phyloP scores from a whole-genome alignment of 2,797 vertebrate genomes.

The Spinus olivaceus region DNA sequence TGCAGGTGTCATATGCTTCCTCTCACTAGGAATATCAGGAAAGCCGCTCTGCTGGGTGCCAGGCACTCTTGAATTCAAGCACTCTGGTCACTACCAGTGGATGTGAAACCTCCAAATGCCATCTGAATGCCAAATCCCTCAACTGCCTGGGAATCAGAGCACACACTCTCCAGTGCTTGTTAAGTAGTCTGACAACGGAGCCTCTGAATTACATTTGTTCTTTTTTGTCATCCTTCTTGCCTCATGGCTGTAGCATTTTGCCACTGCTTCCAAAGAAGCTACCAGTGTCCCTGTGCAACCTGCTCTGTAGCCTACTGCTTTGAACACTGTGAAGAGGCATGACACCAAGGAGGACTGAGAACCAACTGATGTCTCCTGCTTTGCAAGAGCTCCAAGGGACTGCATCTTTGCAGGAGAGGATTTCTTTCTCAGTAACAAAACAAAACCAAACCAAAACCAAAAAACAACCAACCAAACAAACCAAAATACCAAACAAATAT shows the following conservation, averaged over 20 bases:
- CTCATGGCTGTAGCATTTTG: background rate
- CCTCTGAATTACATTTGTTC: background rate
- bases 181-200: background rate
- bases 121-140: background rate
- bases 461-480: background rate
- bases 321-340: accelerated
- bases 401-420: background rate
- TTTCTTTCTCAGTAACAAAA: background rate
- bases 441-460: background rate
- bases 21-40: background rate
- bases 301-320: background rate
- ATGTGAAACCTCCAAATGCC: background rate
- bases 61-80: background rate
- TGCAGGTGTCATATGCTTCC: background rate
- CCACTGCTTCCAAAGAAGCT: background rate
- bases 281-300: background rate
- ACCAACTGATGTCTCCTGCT: background rate
- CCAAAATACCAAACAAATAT: background rate
- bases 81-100: background rate
- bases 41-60: background rate
- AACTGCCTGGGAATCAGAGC: background rate
- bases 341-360: background rate
- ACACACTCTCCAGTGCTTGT: accelerated
- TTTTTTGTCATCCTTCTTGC: background rate
- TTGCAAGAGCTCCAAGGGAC: background rate